A percentile compares a stretch with the other conserved stretches of the same genome.
phyloP scores from a whole-genome alignment of 2,113 vertebrate genomes.

The Bufo gargarizans region DNA sequence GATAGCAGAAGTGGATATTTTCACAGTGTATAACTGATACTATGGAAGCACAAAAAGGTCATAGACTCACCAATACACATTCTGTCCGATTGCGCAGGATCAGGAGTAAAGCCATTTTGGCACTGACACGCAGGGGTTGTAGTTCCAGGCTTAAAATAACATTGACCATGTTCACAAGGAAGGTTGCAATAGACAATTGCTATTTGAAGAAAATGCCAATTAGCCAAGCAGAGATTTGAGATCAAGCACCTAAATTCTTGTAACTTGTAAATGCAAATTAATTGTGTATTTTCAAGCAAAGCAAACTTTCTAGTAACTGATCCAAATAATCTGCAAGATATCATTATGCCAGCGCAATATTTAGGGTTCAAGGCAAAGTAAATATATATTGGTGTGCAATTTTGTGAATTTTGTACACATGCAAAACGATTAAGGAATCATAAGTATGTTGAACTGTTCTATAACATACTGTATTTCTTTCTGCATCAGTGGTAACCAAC shows the following conservation, averaged over 20 bases:
- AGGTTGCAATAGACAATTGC: slow-evolving; percentile 23
- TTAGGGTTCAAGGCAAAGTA: no score
- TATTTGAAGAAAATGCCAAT: neutral
- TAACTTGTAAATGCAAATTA: no score
- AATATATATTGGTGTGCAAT: no score
- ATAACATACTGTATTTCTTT: neutral
- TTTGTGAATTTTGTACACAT: no score
- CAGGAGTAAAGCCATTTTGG: neutral
- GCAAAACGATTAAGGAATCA: no score
- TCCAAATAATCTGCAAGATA: no score
- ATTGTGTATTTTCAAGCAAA: no score
- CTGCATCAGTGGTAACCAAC: neutral
- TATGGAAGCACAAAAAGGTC: neutral
- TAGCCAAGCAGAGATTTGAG: neutral
- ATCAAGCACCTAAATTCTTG: neutral
- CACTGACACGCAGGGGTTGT: neutral
- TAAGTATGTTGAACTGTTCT: no score
- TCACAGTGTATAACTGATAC: neutral
- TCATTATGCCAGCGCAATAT: no score
- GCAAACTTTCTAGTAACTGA: no score
- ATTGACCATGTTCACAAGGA: slow-evolving; percentile 14
- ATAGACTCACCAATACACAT: slow-evolving; percentile 36
- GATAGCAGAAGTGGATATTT: neutral
- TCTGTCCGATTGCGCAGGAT: neutral
- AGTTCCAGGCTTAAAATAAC: slow-evolving; percentile 36